These are phyloP conservation scores for Hippoglossus stenolepis DNA, from an alignment of 2,113 vertebrate genomes.

Conservation along the genomic window DNA sequence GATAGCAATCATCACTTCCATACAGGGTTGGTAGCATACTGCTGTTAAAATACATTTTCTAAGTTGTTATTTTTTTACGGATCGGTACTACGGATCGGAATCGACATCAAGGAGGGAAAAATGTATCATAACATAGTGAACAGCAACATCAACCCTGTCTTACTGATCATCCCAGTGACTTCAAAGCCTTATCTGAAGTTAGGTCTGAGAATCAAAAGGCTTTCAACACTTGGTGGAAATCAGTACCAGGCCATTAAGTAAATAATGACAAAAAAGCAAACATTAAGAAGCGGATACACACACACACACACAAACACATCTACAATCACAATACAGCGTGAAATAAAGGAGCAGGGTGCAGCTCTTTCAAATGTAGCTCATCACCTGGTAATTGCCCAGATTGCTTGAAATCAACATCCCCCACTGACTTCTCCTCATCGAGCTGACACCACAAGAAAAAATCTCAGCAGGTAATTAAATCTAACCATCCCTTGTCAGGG, in stretches of 20 bases:
- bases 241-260: constrained; percentile 49
- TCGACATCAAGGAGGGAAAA: too few relatives aligned
- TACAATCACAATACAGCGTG: constrained; percentile 24
- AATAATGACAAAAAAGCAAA: constrained; percentile 60
- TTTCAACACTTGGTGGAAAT: constrained; percentile 13
- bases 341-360: constrained; percentile 54
- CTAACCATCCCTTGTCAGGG: constrained; percentile 59
- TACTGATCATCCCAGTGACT: constrained; percentile 17
- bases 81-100: too few relatives aligned
- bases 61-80: too few relatives aligned
- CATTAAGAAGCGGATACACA: constrained; percentile 33
- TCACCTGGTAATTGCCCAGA: constrained; percentile 71
- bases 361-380: constrained; percentile 55
- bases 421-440: constrained; percentile 51
- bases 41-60: too few relatives aligned
- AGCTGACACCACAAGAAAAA: constrained; percentile 59
- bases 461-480: constrained; percentile 70
- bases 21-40: neutral
- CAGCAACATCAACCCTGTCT: constrained; percentile 14
- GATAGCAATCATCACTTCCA: neutral
- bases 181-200: constrained; percentile 34
- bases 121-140: constrained; percentile 3
- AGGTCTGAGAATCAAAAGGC: constrained; percentile 5
- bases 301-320: constrained; percentile 23
- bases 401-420: constrained; percentile 67